These are phyloP conservation scores for Paracanthobrama guichenoti DNA, from an alignment of 2,113 vertebrate species.

Conservation along the genomic window DNA sequence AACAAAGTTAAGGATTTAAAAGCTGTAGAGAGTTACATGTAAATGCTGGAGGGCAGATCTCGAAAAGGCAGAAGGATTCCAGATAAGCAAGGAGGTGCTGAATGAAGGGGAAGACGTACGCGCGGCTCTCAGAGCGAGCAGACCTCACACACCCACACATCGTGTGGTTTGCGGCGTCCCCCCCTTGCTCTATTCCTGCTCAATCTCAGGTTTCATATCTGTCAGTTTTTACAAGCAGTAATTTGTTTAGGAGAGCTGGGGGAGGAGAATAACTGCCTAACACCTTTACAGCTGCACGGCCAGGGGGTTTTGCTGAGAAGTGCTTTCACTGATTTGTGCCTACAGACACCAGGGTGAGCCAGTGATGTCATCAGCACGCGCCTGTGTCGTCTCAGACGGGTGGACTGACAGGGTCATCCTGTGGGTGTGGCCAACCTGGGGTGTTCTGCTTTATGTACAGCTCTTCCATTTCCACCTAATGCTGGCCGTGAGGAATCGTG, in stretches of 20 bases:
- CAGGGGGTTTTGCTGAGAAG: conserved; percentile 28
- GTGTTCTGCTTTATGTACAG: conserved; percentile 47
- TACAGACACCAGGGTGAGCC: conserved; percentile 37
- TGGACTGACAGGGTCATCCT: conserved; percentile 53
- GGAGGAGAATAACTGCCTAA: conserved; percentile 39
- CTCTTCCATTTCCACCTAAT: not conserved
- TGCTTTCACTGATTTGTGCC: conserved; percentile 34
- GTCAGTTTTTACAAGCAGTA: conserved; percentile 51
- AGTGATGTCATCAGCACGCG: conserved; percentile 57
- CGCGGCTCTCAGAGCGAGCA: not conserved
- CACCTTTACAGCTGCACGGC: conserved; percentile 23
- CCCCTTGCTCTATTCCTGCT: conserved; percentile 1
- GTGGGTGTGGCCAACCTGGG: conserved; percentile 31
- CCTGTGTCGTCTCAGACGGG: conserved; percentile 49
- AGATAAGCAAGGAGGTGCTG: conserved; percentile 28
- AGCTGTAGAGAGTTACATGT: not conserved
- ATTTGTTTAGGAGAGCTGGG: conserved; percentile 47
- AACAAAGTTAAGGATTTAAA: not conserved
- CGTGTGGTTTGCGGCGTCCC: conserved; percentile 8
- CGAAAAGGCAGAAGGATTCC: not conserved
- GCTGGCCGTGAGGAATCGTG: not conserved
- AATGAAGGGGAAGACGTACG: conserved; percentile 18
- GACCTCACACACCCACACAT: conserved; percentile 29
- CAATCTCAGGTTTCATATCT: conserved; percentile 45
- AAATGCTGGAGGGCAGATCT: conserved; percentile 4